Evolutionary conservation across 2,888 invertebrate species (phyloP), one percentile per base, ranked within the genome.

Genomic region (Cristatella mucedo): DNA sequence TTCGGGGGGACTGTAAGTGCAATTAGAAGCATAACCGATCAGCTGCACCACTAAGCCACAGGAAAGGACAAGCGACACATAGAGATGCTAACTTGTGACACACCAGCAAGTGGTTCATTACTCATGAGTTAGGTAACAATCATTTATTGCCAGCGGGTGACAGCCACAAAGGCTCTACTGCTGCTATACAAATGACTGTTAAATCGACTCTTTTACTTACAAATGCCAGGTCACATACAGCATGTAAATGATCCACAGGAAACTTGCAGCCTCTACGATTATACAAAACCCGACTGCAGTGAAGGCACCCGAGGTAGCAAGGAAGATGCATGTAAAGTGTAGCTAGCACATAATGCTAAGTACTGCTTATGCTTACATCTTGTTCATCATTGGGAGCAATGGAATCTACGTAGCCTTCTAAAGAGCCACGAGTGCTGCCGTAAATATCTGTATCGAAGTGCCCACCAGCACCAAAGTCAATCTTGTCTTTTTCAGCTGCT

Each of bases 371-470:
- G 49, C 54, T 59, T 47, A 64, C 67, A 57, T 87, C 87, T 24
- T 80, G 79, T 67, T 93, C 91, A 69, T 95, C 93, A 64, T 86
- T 87, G 1, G 89, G 81, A 33, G 89, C 87, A 63, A 95, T 93
- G 0, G 91, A 91, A 40, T 87, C 87, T 51, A 86, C 84, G 66
- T 93, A 93, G 21, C 85, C 89, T 59, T 85, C 87, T 66, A 84
- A 80, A 41, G 77, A 78, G 55, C 79, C 81, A 56, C 82, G 78
- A 41, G 77, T 77, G 57, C 78, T 81, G 63, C 84, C 86, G 63
- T 93, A 95, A 49, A 95, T 82, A 54, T 93, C 91, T 59, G 80
- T 78, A 66, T 95, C 95, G 68, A 78, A 89, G 62, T 80, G 86
- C n/a, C 70, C 71, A 34, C 77, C 77, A 48, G 84, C 84, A 36